Percentiles rank a stretch among this genome's conserved stretches.
Evolutionary conservation across 2,113 vertebrate genomes (phyloP).

Genomic region (Stegastes partitus): DNA sequence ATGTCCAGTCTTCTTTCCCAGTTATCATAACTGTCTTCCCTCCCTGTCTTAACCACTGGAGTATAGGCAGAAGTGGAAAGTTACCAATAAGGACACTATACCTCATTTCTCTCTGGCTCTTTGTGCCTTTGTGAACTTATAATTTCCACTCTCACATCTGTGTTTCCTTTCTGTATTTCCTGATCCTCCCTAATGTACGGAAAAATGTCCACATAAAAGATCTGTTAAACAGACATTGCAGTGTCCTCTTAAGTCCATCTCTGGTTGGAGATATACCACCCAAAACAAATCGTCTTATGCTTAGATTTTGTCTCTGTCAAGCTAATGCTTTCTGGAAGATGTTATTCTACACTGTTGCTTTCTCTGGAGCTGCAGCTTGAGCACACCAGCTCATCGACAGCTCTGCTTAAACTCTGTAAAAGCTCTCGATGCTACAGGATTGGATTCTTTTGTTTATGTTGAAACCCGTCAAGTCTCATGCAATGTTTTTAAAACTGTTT

Average conservation of each 20-base stretch:
- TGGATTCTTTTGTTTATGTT: no score
- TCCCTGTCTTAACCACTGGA: background rate
- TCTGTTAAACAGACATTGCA: slow-evolving; percentile 10
- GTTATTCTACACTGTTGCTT: background rate
- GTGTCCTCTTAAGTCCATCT: no score
- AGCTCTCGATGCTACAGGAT: no score
- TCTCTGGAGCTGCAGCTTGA: no score
- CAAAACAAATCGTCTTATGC: no score
- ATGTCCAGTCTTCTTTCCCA: background rate
- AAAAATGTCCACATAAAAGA: slow-evolving; percentile 28
- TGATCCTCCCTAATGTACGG: background rate
- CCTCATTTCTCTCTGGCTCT: slow-evolving; percentile 1
- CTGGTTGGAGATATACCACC: no score
- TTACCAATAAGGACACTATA: slow-evolving; percentile 2
- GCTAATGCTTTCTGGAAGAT: no score
- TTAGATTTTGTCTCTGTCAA: no score
- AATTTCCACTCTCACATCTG: slow-evolving; percentile 38
- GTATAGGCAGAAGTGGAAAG: background rate
- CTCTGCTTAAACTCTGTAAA: no score
- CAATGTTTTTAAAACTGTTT: no score
- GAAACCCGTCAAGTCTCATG: no score
- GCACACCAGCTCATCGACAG: no score
- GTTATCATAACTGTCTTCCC: background rate
- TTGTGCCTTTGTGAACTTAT: slow-evolving; percentile 39
- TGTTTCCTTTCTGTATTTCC: slow-evolving; percentile 4